Base-by-base conservation (phyloP, 2,888 invertebrate genomes). In the Heliconius ethilla region DNA sequence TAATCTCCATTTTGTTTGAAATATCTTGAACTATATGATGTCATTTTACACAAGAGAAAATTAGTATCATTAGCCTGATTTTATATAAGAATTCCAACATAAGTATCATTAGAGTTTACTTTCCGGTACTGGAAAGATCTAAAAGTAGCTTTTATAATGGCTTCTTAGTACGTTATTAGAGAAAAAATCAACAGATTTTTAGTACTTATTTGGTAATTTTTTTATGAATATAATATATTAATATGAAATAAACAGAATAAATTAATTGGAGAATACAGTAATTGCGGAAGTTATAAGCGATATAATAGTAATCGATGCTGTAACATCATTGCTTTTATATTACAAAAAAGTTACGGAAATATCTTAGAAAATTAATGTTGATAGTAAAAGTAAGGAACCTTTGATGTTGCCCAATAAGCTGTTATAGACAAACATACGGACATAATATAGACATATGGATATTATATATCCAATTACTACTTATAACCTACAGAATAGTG, bases 1-100 rank as follows among this genome's bases (percentile, higher is more conserved):
- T 27, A 27, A n/a, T 66, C n/a, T n/a, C 4, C 22, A 33, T 37
- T 51, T 51, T 51, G 4, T 10, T 51, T 75, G 51, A 66, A 75
- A 75, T 75, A 51, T 18, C 37, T 74, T 65, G 13, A 74, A 40
- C 45, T 73, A 22, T 37, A 74, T 74, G 45, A 74, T 65, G 74
- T 74, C 63, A 63, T 40, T 74, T 65, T 65, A 74, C 65, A 63
- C 74, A 65, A 45, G 74, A 63, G 63, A 74, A 74, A 74, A 74
- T 74, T 29, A 65, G 65, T 74, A 45, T 74, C 45, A 74, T 74
- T 74, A 74, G 29, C 65, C 74, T 74, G 27, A 45, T 74, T 74
- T 27, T 45, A 27, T 65, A 74, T 65, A 25, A 74, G 62, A 74
- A 74, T 63, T 74, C 63, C 74, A 63, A 63, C 40, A 27, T 11